Evolutionary conservation across 1,140 invertebrate genomes (phyloP), one percentile per base, ranked within the genome.

Genomic region (Nephotettix cincticeps): DNA sequence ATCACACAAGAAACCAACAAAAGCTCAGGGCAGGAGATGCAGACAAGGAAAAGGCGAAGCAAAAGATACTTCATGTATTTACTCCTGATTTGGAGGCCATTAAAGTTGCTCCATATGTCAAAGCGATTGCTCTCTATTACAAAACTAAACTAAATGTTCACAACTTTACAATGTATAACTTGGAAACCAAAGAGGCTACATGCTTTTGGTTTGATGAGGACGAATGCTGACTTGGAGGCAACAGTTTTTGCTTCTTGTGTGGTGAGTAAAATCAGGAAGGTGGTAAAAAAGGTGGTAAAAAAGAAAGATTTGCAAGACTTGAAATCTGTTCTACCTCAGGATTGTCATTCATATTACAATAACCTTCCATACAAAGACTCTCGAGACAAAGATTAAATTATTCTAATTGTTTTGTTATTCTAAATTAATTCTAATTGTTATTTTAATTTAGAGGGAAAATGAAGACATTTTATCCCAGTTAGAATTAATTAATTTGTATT

Each of bases 121-220:
- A 79, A 32, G 78, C 79, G 21, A 75, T 70, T 56, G 68, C 76
- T 30, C 28, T 79, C 30, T 80, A 79, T 68, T 80, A 77, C 66
- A 78, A 77, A 69, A 77, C 73, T 1, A 80, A 80, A 68, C 66
- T 80, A 23, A 43, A 68, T 11, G 64, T 75, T 1, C 79, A 79
- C 68, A 80, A 80, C 69, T 78, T 76, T 54, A 80, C 77, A 0
- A 47, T 78, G 28, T 79, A 68, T 69, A 73, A 79, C 51, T 13
- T 74, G 11, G 27, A 19, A 11, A 76, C 58, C 13, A 69, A 71
- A 69, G 47, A 69, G 30, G 47, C 19, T 3, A 23, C 6, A 19
- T 51, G 47, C 21, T 51, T 51, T 23, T 51, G 47, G 47, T 51
- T 51, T 51, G 32, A 36, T 14, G n/a, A 36, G 14, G 14, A 36